Evolutionary conservation across 2,797 vertebrate species (phyloP).

Genomic region (Salmo trutta): DNA sequence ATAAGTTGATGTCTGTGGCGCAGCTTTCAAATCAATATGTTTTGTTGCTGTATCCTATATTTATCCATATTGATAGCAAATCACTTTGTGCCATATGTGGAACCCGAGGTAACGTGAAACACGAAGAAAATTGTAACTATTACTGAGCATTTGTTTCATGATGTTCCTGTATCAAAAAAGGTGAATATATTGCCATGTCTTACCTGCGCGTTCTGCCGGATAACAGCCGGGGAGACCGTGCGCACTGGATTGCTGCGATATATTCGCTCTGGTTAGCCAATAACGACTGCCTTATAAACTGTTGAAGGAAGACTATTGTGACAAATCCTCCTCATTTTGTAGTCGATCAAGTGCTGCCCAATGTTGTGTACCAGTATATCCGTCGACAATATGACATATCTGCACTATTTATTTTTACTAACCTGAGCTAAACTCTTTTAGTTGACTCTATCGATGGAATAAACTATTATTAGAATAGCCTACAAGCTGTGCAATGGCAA

Average conservation of each 20-base stretch:
- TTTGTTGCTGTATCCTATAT: conserved; percentile 36
- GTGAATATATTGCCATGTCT: conserved; percentile 70
- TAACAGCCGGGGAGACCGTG: conserved; percentile 62
- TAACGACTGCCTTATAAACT: not conserved
- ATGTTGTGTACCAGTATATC: not conserved
- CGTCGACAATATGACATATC: not conserved
- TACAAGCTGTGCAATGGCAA: not conserved
- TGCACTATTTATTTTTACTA: not conserved
- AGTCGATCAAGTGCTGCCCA: not conserved
- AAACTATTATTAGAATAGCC: not conserved
- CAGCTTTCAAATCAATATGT: conserved; percentile 58
- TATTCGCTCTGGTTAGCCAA: conserved; percentile 58
- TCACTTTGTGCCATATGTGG: conserved; percentile 38
- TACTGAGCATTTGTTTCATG: conserved; percentile 9
- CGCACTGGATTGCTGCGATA: conserved; percentile 61
- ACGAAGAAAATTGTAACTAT: conserved; percentile 9
- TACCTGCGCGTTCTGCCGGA: conserved; percentile 62
- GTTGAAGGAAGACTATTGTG: not conserved
- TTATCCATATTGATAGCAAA: conserved; percentile 34
- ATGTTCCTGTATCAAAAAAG: conserved; percentile 40
- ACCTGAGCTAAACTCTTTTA: not conserved
- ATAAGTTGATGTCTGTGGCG: conserved; percentile 52
- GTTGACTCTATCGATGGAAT: not conserved
- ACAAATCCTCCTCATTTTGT: not conserved
- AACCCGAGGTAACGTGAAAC: conserved; percentile 24